A percentile compares a stretch with the other conserved stretches of the same genome.
Conservation (phyloP, 2,888 invertebrate genomes). For the Drosophila robusta region DNA sequence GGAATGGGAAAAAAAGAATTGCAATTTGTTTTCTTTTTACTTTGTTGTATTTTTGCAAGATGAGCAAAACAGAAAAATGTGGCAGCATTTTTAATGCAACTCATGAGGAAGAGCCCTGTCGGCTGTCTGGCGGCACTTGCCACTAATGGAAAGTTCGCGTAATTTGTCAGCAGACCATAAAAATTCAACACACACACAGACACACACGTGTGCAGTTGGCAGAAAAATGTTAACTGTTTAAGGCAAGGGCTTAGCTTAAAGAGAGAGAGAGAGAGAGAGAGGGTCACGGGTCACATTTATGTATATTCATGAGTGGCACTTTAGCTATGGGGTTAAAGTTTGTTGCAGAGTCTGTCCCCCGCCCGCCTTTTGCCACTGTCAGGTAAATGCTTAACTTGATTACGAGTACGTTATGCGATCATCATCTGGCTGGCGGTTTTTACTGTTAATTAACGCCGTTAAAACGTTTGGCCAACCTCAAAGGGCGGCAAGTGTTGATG, state of each 20-base stretch:
- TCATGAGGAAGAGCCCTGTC: slow-evolving; percentile 23
- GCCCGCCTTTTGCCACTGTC: neutral
- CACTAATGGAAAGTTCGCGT: slow-evolving; percentile 74
- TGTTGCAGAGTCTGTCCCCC: slow-evolving; percentile 51
- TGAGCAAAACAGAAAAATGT: slow-evolving; percentile 8
- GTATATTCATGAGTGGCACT: slow-evolving; percentile 52
- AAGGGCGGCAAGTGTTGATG: slow-evolving; percentile 29
- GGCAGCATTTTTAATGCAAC: slow-evolving; percentile 38
- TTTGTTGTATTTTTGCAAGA: slow-evolving; percentile 2
- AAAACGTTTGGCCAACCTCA: slow-evolving; percentile 18
- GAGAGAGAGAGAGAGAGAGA: neutral
- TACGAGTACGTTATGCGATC: slow-evolving; percentile 26
- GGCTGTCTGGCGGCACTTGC: slow-evolving; percentile 24
- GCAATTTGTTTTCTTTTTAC: neutral
- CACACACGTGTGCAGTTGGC: slow-evolving; percentile 50
- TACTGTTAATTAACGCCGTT: slow-evolving; percentile 61
- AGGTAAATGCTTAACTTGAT: slow-evolving; percentile 38
- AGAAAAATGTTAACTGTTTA: slow-evolving; percentile 65
- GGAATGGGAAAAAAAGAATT: slow-evolving; percentile 2
- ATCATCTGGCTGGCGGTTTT: slow-evolving; percentile 14
- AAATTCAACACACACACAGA: slow-evolving; percentile 45
- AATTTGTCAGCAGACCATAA: slow-evolving; percentile 77
- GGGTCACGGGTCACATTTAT: slow-evolving; percentile 28
- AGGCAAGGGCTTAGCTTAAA: slow-evolving; percentile 13
- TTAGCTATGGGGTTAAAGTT: slow-evolving; percentile 65